These are phyloP conservation scores for Ailurus styani DNA, from an alignment of 2,113 vertebrate genomes.

Conservation along the genomic window DNA sequence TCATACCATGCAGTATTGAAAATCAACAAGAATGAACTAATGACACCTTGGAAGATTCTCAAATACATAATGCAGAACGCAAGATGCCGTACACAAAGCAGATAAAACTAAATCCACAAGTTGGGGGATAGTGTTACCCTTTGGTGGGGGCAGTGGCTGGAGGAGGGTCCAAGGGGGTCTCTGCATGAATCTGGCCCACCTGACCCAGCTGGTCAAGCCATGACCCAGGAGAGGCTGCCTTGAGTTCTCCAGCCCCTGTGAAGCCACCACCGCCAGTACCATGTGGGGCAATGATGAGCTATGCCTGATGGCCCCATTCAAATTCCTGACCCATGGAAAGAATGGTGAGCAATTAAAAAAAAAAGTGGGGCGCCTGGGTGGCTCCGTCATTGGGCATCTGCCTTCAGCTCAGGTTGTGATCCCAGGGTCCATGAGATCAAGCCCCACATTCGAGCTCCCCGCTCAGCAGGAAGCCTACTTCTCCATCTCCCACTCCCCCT, in stretches of 20 bases:
- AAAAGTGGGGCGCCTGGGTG: no score
- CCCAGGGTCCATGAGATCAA: no score
- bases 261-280: neutral
- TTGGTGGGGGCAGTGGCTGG: neutral
- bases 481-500: no score
- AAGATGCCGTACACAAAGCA: neutral
- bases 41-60: neutral
- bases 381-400: no score
- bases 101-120: neutral
- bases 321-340: neutral
- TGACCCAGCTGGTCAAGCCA: neutral
- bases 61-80: neutral
- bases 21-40: neutral
- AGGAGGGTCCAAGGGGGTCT: accelerated
- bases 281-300: neutral
- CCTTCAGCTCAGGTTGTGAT: no score
- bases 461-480: no score
- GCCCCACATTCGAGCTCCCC: no score
- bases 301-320: neutral
- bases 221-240: neutral
- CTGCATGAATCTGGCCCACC: neutral
- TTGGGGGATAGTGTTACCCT: no score
- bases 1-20: neutral
- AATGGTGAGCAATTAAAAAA: neutral
- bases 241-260: neutral